Base-by-base conservation (phyloP, 2,888 invertebrate genomes). In the Cyclophora punctaria region DNA sequence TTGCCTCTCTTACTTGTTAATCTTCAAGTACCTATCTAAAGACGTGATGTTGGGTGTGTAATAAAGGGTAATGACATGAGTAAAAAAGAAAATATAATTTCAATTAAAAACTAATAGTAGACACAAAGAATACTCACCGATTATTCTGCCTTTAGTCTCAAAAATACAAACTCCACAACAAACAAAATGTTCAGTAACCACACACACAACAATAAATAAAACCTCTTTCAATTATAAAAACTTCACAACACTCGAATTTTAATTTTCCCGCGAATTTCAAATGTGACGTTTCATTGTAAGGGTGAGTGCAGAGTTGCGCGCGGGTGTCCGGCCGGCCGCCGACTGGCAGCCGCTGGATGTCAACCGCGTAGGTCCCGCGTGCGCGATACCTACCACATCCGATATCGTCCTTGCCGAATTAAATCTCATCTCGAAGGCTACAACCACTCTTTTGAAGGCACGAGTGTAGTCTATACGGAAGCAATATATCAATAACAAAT, bases 291-390 rank as follows among this genome's bases (percentile, higher is more conserved):
- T 50, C 55, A 49, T 55, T 48, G 58, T 67, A 63, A 65, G 55
- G 68, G 66, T 55, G 59, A 57, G 63, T 64, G 49, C 50, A 67
- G 67, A 72, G 70, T 68, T 62, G 55, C 66, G 59, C 68, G 64
- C 62, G 55, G 58, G 60, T 64, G 58, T 37, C 37, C 37, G 37
- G 69, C 64, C 73, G 55, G 56, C 63, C 68, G 69, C 62, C 66
- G 63, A 69, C 70, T 68, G 67, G 48, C 52, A 50, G 48, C 46
- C 58, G 55, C 57, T 49, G 41, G 55, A 56, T 60, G 49, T 34
- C 45, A 43, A 34, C 49, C 53, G 53, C 48, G 37, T 37, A 5
- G 37, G 4, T 37, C 62, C 56, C 73, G 69, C 75, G 75, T 68
- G 75, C 74, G 75, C 73, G 66, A 50, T 64, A 62, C 62, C 67